Evolutionary conservation across 1,140 invertebrate species (phyloP).

Genomic region (Papilio machaon): DNA sequence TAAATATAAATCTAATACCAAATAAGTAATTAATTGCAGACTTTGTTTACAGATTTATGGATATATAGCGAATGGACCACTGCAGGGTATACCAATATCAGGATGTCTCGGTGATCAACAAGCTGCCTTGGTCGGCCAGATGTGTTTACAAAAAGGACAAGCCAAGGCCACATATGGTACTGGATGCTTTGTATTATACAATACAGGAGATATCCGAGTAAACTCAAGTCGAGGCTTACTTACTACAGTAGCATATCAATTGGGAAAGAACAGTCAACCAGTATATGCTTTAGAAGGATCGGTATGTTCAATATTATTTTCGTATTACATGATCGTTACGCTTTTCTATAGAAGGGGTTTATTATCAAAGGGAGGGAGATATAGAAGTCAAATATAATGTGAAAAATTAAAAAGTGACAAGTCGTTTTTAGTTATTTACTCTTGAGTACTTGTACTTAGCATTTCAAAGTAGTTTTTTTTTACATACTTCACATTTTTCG

Average conservation of each 20-base stretch:
- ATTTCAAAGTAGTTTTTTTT: too few species aligned
- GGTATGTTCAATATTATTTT: conserved; percentile 74
- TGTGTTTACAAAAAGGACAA: conserved; percentile 93
- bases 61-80: conserved; percentile 83
- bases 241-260: conserved; percentile 97
- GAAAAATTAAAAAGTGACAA: too few species aligned
- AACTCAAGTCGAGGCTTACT: conserved; percentile 93
- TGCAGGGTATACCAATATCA: conserved; percentile 89
- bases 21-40: conserved; percentile 4
- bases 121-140: conserved; percentile 96
- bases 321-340: too few species aligned
- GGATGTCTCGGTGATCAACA: conserved; percentile 97
- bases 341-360: too few species aligned
- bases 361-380: too few species aligned
- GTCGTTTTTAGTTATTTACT: too few species aligned
- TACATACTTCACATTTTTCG: too few species aligned
- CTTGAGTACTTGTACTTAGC: too few species aligned
- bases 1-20: not conserved
- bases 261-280: conserved; percentile 90
- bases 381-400: too few species aligned
- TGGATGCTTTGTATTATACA: conserved; percentile 98
- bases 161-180: conserved; percentile 99
- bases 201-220: conserved; percentile 93
- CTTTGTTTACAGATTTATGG: conserved; percentile 89
- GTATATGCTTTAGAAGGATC: conserved; percentile 96